Percentiles rank a stretch among this genome's conserved stretches.
Conservation (phyloP, 2,113 vertebrate species). For the Cepphus grylle region DNA sequence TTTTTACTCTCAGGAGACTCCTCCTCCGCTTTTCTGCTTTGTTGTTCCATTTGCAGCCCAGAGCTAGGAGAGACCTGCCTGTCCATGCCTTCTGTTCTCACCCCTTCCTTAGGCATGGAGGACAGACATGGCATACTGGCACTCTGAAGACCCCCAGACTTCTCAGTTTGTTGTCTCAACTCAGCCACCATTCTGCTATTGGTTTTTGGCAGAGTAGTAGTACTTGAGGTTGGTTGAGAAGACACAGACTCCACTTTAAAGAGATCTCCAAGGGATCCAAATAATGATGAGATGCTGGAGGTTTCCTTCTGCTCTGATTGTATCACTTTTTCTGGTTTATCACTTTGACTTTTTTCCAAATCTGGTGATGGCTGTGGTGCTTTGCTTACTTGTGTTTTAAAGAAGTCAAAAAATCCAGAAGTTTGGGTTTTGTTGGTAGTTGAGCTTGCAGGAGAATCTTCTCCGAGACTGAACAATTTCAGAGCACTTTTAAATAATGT, state of each 20-base stretch:
- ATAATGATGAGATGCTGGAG: conserved; percentile 77
- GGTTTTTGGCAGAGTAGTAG: background rate
- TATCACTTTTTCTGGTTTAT: conserved; percentile 61
- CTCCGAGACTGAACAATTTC: conserved; percentile 67
- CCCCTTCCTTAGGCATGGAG: background rate
- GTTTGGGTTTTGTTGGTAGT: conserved; percentile 71
- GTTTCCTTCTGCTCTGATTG: conserved; percentile 73
- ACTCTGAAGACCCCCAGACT: background rate
- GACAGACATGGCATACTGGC: background rate
- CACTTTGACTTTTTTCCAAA: conserved; percentile 14
- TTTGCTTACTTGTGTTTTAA: conserved; percentile 83
- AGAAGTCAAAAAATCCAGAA: conserved; percentile 82
- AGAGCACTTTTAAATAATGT: conserved; percentile 69
- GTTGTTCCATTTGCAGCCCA: background rate
- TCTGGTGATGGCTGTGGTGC: conserved; percentile 42
- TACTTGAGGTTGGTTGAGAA: conserved; percentile 56
- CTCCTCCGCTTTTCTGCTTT: background rate
- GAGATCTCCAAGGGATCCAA: conserved; percentile 83
- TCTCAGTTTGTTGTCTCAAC: background rate
- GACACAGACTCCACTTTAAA: conserved; percentile 77
- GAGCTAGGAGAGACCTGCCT: conserved; percentile 8
- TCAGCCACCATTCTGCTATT: background rate
- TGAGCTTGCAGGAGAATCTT: conserved; percentile 57
- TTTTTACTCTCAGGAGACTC: background rate
- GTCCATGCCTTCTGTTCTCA: background rate